Evolutionary conservation across 2,113 vertebrate genomes (phyloP).

Genomic region (Channa argus): DNA sequence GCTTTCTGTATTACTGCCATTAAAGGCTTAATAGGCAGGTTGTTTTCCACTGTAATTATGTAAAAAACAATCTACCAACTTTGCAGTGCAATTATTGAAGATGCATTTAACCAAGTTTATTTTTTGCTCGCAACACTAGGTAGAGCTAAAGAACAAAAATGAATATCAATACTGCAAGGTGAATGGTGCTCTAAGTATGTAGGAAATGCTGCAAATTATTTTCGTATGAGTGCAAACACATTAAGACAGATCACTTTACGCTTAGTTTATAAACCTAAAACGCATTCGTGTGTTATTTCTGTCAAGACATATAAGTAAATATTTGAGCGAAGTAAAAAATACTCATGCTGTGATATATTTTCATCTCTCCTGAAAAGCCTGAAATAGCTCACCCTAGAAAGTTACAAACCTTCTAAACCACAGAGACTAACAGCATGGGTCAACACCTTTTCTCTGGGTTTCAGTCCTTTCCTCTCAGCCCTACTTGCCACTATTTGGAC

Average conservation of each 20-base stretch:
- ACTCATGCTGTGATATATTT: not conserved
- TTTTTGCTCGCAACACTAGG: conserved; percentile 42
- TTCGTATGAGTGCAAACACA: not conserved
- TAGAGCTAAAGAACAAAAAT: conserved; percentile 23
- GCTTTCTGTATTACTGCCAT: conserved; percentile 81
- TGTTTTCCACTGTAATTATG: conserved; percentile 84
- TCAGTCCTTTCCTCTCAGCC: conserved; percentile 1
- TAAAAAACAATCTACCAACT: conserved; percentile 81
- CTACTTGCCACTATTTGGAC: not conserved
- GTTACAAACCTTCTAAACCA: not conserved
- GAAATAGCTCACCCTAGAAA: not conserved
- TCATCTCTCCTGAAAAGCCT: not conserved
- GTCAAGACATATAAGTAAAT: not conserved
- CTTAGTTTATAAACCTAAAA: conserved; percentile 1
- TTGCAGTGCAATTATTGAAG: conserved; percentile 80
- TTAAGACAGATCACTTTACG: not conserved
- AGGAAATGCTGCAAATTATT: not conserved
- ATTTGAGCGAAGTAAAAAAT: not conserved
- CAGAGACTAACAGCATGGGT: not conserved
- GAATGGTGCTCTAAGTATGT: not conserved
- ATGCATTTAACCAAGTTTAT: conserved; percentile 73
- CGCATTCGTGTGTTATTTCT: not conserved
- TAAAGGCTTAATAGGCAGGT: conserved; percentile 83
- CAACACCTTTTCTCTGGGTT: conserved; percentile 12
- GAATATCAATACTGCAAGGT: conserved; percentile 28